Conservation (phyloP, 1,140 invertebrate genomes). For the Latrodectus geometricus region DNA sequence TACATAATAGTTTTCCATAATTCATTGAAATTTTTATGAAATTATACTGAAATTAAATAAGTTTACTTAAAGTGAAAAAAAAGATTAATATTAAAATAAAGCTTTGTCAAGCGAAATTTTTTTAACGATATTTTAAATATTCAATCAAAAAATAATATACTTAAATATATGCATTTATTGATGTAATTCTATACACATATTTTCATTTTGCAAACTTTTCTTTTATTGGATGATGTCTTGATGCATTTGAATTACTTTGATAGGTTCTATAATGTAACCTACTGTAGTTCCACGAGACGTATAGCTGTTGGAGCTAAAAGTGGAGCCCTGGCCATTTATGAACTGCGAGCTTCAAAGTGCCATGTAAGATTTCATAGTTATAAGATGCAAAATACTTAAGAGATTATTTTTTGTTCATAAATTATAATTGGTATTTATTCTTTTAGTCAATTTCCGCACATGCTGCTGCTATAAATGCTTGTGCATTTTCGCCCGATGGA, state of each 20-base stretch:
- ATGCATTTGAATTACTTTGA: slow-evolving; percentile 29
- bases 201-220: neutral
- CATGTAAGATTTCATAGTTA: slow-evolving; percentile 72
- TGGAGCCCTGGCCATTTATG: slow-evolving; percentile 93
- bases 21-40: too few relatives aligned
- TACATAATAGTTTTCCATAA: too few relatives aligned
- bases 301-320: slow-evolving; percentile 96
- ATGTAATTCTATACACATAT: too few relatives aligned
- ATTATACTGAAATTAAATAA: too few relatives aligned
- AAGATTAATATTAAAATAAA: too few relatives aligned
- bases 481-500: slow-evolving; percentile 96
- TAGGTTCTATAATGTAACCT: slow-evolving; percentile 78
- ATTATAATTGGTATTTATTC: neutral
- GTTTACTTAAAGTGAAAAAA: too few relatives aligned
- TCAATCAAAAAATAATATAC: too few relatives aligned
- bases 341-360: slow-evolving; percentile 92
- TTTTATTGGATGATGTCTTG: slow-evolving; percentile 1
- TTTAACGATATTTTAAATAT: too few relatives aligned
- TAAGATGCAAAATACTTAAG: neutral
- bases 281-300: slow-evolving; percentile 90
- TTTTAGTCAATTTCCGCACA: slow-evolving; percentile 87
- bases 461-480: slow-evolving; percentile 85
- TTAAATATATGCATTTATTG: too few relatives aligned
- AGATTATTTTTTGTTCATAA: neutral
- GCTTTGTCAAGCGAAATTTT: too few relatives aligned